Conservation (phyloP, 1,140 invertebrate species). For the Panagrolaimus sp. region DNA sequence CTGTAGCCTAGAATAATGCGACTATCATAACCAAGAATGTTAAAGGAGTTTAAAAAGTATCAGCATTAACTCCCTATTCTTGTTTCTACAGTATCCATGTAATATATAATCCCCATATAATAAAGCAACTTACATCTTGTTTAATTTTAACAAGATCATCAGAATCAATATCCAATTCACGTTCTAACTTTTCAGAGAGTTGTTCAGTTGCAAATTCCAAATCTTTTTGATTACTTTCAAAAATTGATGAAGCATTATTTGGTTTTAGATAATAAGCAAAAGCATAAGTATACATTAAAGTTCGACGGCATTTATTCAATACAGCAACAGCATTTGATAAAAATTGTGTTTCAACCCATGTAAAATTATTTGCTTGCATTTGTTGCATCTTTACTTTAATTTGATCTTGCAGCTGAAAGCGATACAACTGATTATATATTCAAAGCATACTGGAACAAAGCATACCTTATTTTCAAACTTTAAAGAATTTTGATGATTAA, state of each 20-base stretch:
- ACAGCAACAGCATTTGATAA: constrained; percentile 95
- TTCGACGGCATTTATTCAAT: constrained; percentile 87
- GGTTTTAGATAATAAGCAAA: constrained; percentile 96
- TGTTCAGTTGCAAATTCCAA: constrained; percentile 92
- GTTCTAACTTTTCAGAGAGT: constrained; percentile 90
- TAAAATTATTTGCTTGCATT: constrained; percentile 88
- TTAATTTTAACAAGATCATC: constrained; percentile 91
- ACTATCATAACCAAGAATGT: too few relatives aligned
- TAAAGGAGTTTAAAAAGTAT: too few relatives aligned
- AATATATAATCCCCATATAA: not conserved
- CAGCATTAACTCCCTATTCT: too few relatives aligned
- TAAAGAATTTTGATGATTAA: constrained; percentile 98
- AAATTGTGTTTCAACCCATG: constrained; percentile 98
- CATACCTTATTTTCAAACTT: constrained; percentile 86
- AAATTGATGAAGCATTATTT: constrained; percentile 97
- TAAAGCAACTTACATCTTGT: constrained; percentile 77
- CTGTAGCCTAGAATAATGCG: too few relatives aligned
- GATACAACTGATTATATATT: not conserved
- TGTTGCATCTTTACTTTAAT: constrained; percentile 33
- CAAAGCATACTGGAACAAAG: not conserved
- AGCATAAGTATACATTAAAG: constrained; percentile 94
- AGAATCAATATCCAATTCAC: constrained; percentile 91
- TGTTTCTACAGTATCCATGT: too few relatives aligned
- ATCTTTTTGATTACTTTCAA: constrained; percentile 98
- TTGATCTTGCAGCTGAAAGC: constrained; percentile 68